These are phyloP conservation scores for Epizoanthus fatuus DNA, from an alignment of 92 coral and sea anemone species.

Conservation along the genomic window DNA sequence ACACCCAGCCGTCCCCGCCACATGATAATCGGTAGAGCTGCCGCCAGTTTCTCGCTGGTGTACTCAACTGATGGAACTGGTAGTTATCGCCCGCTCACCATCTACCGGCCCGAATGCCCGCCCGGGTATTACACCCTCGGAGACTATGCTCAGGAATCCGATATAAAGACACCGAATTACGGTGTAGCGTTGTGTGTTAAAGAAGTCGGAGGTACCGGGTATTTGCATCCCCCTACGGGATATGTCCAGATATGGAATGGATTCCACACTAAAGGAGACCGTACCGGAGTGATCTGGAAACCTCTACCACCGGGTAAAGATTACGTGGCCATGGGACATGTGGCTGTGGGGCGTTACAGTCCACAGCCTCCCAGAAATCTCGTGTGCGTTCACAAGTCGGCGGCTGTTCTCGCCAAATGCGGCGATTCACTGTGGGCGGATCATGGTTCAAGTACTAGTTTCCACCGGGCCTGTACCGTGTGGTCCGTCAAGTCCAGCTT, in stretches of 20 bases:
- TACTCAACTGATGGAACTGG: constrained; percentile 60
- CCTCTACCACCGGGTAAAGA: constrained; percentile 63
- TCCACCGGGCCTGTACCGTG: constrained; percentile 62
- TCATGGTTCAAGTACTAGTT: neutral
- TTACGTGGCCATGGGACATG: constrained; percentile 71
- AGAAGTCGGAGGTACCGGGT: constrained; percentile 24
- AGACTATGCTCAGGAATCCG: constrained; percentile 80
- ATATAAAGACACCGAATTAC: constrained; percentile 63
- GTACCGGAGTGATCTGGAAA: constrained; percentile 47
- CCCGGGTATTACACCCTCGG: constrained; percentile 82
- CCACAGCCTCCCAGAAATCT: constrained; percentile 41
- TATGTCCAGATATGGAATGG: constrained; percentile 73
- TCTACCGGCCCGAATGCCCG: constrained; percentile 85
- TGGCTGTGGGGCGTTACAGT: constrained; percentile 65
- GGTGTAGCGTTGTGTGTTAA: constrained; percentile 71
- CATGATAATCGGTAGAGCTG: too few species aligned
- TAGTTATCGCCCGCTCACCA: constrained; percentile 63
- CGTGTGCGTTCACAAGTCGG: constrained; percentile 73
- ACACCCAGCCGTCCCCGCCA: too few species aligned
- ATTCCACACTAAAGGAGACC: neutral
- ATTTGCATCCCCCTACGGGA: constrained; percentile 51
- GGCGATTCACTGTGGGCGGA: constrained; percentile 69
- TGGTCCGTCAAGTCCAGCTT: constrained; percentile 64
- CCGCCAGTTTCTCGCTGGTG: neutral
- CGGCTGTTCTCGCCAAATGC: constrained; percentile 55